Base-by-base conservation (phyloP, 2,797 vertebrate genomes). In the Pangasius larnaudii region DNA sequence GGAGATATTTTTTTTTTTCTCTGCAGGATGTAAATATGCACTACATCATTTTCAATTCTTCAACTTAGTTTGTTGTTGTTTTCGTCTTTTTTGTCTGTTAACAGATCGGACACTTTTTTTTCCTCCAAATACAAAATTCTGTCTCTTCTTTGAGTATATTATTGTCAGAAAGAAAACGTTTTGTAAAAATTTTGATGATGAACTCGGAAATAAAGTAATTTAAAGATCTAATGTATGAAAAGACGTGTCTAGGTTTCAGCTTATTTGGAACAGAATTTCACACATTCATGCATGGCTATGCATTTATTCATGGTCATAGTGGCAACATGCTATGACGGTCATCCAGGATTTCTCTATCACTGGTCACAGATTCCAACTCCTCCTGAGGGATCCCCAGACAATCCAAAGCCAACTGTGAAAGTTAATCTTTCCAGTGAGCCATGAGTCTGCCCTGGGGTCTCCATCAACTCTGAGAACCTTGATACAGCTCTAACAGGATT, bases 181-280 rank as follows among this genome's bases (percentile, higher is more conserved):
- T 97, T 97, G 96, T 96, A 96, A 96, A 96, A 94, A 95, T 96
- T 97, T 96, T 96, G 96, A 96, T 95, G 96, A 96, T 95, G 96
- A 96, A 95, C 96, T 95, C 93, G 95, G 91, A 96, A 97, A 96
- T 96, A 97, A 97, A 97, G 93, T 93, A 92, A 95, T 96, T 95
- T 96, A 94, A 96, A 95, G 95, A 95, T 96, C 94, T 93, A 86
- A 94, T 87, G 79, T 85, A 86, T 69, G 65, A 89, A 89, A 89
- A 18, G 74, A 78, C 39, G 0, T 53, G 81, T 88, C 89, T 36
- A n/a, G 10, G 85, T 86, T 84, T 83, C 59, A 69, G 69, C 19
- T 86, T 39, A 42, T 81, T 72, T 58, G 51, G n/a, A 69, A 51
- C 30, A 24, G 7, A 83, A 14, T 10, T 49, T 3, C 19, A 51